Base-by-base conservation (phyloP, 1,140 invertebrate species). In the Calosoma granatense region DNA sequence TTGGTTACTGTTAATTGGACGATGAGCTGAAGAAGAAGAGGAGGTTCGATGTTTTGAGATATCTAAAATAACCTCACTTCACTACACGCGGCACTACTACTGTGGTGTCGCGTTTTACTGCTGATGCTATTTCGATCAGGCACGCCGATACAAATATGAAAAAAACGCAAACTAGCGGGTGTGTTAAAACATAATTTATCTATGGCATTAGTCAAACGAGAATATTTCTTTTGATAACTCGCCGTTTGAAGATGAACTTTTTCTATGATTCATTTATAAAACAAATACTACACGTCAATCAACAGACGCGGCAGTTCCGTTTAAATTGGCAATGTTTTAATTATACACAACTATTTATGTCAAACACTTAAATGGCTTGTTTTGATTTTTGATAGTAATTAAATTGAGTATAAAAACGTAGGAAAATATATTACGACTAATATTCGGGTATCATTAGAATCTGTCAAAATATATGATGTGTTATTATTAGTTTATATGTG, bases 151-250 rank as follows among this genome's bases (percentile, higher is more conserved):
- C 15, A 47, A 47, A 47, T 47, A 47, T 47, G 9, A 47, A 9
- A 47, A 9, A 47, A 17, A 47, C n/a, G n/a, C 9, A 47, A 47
- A 47, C 9, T 11, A 9, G 41, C 41, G 41, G 41, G 41, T 47
- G 41, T 47, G 4, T 47, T 47, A 17, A 17, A 47, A 47, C 6
- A 47, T 47, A 47, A 47, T 47, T 47, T 47, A 47, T 47, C 41
- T 47, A 17, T 47, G 41, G 9, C 41, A 47, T 47, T 47, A 47
- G 41, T 47, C 41, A 47, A 47, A 47, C 15, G 3, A 47, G 6
- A 47, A 6, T 30, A 30, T 30, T 47, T 47, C 15, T 3, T 47
- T 47, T 47, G 41, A 47, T 47, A 47, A 47, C 41, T 9, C 41
- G 6, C 15, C 26, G 26, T 47, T 47, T 47, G 9, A 47, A 47